Evolutionary conservation across 2,113 vertebrate species (phyloP), one percentile per base, ranked within the genome.

Genomic region (Callorhinus ursinus): DNA sequence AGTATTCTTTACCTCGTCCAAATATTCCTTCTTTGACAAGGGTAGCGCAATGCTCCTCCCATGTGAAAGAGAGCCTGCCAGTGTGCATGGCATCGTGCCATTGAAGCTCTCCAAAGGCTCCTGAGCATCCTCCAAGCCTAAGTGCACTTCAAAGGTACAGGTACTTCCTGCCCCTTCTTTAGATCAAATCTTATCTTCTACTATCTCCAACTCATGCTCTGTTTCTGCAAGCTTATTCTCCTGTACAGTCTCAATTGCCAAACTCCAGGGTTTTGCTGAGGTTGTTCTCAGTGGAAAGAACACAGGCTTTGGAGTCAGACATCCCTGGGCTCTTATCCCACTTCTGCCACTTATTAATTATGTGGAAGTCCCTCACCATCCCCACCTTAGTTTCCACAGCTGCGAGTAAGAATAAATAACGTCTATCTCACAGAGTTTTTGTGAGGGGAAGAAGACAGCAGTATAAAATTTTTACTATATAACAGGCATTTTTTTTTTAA

Each of bases 191-290:
- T 89, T 42, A 77, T 67, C 65, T 88, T 51, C 77, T 61, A 11
- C 24, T 65, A 65, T 13, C 33, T 36, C 18, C 1, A 76, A 80
- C n/a, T 79, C 57, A 61, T 11, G 21, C 8, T 71, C 14, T 81
- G 16, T 33, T 92, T 94, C 57, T 59, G 22, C 5, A 88, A 84
- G 69, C 13, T 61, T 86, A 77, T 42, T 79, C n/a, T 86, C 86
- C 26, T 28, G 6, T 15, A 65, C 21, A 55, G 11, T 84, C 86
- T 88, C n/a, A 57, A 51, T 1, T 61, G 72, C 16, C 42, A 85
- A 61, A 92, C 74, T 46, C 19, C 51, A 92, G 42, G 69, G 22
- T 39, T 91, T 88, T 93, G 53, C 36, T 83, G 88, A 95, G 63
- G 42, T 3, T 80, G 31, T 55, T 88, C 81, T 74, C 33, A 85